Evolutionary conservation across 2,113 vertebrate genomes (phyloP), one percentile per base, ranked within the genome.

Genomic region (Hydropotes inermis): DNA sequence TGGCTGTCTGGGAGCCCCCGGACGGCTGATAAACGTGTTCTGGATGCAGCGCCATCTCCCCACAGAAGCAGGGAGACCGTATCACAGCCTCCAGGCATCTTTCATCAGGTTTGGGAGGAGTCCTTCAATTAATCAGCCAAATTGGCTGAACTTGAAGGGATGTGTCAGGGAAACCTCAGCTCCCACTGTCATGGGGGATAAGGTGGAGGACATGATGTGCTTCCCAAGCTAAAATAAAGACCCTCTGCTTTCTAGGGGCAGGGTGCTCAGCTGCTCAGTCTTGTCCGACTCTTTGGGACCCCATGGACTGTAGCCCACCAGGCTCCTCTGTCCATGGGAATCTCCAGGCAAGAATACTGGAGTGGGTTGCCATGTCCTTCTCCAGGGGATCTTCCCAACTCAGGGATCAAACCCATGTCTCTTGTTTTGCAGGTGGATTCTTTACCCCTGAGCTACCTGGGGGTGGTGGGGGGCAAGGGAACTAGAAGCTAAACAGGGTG

Each of bases 201-300:
- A 2, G 5, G 39, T 7, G 30, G 7, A 17, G 36, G n/a, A 8
- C 7, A 21, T 1, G 0, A 7, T 1, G 2, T 30, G 74, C 50
- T 21, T 39, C 33, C 36, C 16, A 11, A 60, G 33, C 23, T 54
- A 67, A 87, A 86, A 19, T 6, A 19, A 87, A 50, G 76, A 47
- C 89, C 10, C 47, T 79, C 28, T 50, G 45, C 78, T 33, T 81
- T 52, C 28, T 33, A 47, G 28, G 45, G 6, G 83, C 39, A 27
- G 85, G 76, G 47, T 0, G 12, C 12, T 76, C 36, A 27, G 70
- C 0, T 76, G 36, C 23, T 76, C 36, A 27, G 70, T 43, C 12
- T 0, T 76, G 70, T 76, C 70, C 1, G 11, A 43, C 70, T 27
- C 23, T 43, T 74, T 25, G 70, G 19, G 21, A 74, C 36, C 11